Evolutionary conservation across 2,797 vertebrate species (phyloP).

Genomic region (Poecilia gillii): DNA sequence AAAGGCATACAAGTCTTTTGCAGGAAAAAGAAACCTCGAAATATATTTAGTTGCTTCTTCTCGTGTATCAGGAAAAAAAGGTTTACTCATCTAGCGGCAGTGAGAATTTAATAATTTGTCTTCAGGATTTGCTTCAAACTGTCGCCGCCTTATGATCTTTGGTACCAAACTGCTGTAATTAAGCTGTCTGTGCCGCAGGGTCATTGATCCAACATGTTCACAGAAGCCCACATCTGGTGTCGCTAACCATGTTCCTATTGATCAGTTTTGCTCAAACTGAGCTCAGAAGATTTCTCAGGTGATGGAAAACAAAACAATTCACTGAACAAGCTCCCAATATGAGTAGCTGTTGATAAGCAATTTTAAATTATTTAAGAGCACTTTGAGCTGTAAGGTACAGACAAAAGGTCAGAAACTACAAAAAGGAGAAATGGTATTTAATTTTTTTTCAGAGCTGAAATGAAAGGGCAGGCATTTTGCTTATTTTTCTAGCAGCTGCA

Average conservation of each 20-base stretch:
- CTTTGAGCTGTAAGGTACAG: constrained; percentile 2
- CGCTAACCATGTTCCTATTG: constrained; percentile 41
- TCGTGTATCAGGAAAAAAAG: neutral
- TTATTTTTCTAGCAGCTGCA: neutral
- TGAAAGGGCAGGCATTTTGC: neutral
- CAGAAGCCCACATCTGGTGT: constrained; percentile 22
- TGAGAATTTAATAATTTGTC: constrained; percentile 13
- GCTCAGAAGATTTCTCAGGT: neutral
- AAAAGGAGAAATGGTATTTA: neutral
- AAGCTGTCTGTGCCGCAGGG: constrained; percentile 23
- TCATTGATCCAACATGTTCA: constrained; percentile 47
- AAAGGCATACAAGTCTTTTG: neutral
- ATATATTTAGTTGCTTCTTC: neutral
- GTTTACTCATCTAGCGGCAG: constrained; percentile 1
- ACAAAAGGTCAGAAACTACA: constrained; percentile 19
- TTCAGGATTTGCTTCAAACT: neutral
- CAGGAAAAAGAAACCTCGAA: neutral
- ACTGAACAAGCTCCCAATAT: neutral
- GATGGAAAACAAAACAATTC: neutral
- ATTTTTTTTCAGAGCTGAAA: neutral
- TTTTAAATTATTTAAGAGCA: constrained; percentile 9
- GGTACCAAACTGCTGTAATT: constrained; percentile 30
- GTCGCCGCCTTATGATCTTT: constrained; percentile 17
- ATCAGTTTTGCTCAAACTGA: constrained; percentile 28
- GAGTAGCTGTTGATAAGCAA: neutral